Percentiles rank a stretch among this genome's conserved stretches.
These are phyloP conservation scores for Monarcha castaneiventris DNA, from an alignment of 2,113 vertebrate genomes.

Conservation along the genomic window DNA sequence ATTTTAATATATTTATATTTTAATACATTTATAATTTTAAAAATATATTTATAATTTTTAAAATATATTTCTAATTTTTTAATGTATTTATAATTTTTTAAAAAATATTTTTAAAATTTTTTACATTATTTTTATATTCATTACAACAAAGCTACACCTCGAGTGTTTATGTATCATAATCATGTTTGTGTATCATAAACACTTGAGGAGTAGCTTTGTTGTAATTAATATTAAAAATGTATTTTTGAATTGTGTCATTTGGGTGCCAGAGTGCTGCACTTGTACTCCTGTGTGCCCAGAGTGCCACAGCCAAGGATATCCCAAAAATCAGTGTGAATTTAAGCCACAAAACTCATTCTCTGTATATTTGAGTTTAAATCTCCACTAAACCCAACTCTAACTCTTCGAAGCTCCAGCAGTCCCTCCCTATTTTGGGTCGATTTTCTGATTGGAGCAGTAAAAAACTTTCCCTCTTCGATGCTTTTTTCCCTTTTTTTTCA, in stretches of 20 bases:
- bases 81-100: no score
- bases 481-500: neutral
- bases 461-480: neutral
- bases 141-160: neutral
- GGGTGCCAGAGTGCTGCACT: neutral
- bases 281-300: fast-evolving
- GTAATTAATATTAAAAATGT: no score
- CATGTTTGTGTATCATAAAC: no score
- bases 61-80: no score
- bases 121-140: no score
- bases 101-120: no score
- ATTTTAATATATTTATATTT: no score
- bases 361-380: neutral
- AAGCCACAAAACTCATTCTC: neutral
- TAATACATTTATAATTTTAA: no score
- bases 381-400: neutral
- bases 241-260: no score
- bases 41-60: no score
- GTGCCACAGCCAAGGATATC: no score
- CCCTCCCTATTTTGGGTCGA: neutral
- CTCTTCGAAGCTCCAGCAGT: neutral
- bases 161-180: neutral
- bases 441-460: neutral
- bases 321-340: neutral
- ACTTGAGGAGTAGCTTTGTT: no score